These are phyloP conservation scores for Dicerorhinus sumatrensis DNA, from an alignment of 2,113 vertebrate species.

Conservation along the genomic window DNA sequence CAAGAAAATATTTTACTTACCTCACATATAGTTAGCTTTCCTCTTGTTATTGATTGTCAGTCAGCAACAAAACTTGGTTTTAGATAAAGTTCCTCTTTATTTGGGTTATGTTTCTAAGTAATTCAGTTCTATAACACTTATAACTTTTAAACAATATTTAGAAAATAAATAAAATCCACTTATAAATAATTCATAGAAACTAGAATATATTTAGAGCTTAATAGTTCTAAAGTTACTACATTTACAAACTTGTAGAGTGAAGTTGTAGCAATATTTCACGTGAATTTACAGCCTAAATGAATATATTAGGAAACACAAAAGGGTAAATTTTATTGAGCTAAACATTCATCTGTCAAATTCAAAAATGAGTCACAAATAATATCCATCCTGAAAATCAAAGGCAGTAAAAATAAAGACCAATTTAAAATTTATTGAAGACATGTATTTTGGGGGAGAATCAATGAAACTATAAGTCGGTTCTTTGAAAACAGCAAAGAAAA, in stretches of 20 bases:
- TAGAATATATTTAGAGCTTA: background rate
- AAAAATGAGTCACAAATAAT: background rate
- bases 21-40: background rate
- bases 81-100: background rate
- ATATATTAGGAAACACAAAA: background rate
- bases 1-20: background rate
- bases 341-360: background rate
- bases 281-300: background rate
- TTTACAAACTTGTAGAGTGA: background rate
- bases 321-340: background rate
- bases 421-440: background rate
- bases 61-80: background rate
- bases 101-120: background rate
- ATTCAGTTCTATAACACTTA: background rate
- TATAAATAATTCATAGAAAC: background rate
- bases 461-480: background rate
- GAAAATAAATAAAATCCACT: background rate
- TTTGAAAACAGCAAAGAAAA: background rate
- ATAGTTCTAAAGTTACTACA: background rate
- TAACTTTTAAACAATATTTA: background rate
- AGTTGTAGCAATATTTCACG: background rate
- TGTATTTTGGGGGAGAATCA: background rate
- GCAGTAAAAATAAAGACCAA: background rate
- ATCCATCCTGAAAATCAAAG: too few relatives aligned
- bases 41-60: background rate